phyloP scores from a whole-genome alignment of 2,113 vertebrate genomes.

The Axis porcinus region DNA sequence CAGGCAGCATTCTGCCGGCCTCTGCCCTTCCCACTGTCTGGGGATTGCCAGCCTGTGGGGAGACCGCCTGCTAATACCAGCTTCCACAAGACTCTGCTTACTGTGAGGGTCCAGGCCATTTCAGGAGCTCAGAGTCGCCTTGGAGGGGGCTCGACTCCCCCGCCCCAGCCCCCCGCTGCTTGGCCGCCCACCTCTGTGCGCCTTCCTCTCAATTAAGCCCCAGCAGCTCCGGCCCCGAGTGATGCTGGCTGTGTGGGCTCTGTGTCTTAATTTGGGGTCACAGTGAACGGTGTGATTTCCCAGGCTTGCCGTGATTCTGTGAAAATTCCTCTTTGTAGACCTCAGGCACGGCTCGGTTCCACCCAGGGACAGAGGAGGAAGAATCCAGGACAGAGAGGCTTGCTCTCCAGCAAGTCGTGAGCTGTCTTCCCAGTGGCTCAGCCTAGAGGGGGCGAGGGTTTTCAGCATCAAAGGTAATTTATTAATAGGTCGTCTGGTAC shows the following conservation, averaged over 20 bases:
- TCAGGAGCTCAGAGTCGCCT: neutral
- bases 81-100: neutral
- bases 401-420: accelerated
- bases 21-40: neutral
- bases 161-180: accelerated
- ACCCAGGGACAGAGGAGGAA: neutral
- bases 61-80: accelerated
- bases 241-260: neutral
- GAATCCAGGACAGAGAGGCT: neutral
- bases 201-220: conserved; percentile 36
- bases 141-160: too few relatives aligned
- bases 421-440: accelerated
- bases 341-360: neutral
- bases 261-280: neutral
- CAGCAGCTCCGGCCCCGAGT: accelerated
- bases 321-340: neutral
- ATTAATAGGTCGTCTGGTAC: neutral
- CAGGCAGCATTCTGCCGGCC: neutral
- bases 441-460: too few relatives aligned
- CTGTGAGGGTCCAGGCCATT: neutral
- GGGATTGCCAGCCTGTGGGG: neutral
- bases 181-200: accelerated
- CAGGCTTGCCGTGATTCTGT: neutral
- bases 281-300: neutral
- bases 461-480: accelerated